Evolutionary conservation across 2,888 invertebrate genomes (phyloP).

Genomic region (Heliconius hortense): DNA sequence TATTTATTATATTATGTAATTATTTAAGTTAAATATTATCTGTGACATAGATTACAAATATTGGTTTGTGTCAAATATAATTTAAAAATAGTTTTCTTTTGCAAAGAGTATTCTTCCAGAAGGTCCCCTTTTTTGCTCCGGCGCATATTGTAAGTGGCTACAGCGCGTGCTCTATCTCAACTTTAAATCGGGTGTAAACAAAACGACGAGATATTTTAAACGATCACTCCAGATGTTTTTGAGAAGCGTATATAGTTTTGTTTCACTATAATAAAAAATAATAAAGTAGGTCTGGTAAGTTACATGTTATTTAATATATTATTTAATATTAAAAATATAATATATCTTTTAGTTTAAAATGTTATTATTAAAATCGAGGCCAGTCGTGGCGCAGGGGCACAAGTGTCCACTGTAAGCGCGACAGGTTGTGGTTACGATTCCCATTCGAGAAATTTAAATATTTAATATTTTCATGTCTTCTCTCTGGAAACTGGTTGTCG

Average conservation of each 20-base stretch:
- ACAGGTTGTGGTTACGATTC: no score
- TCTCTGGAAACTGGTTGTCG: no score
- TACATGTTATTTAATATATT: not conserved
- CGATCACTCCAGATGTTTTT: slow-evolving; percentile 32
- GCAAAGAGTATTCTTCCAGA: slow-evolving; percentile 57
- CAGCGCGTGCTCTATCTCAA: slow-evolving; percentile 69
- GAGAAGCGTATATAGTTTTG: slow-evolving; percentile 33
- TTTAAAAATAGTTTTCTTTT: slow-evolving; percentile 40
- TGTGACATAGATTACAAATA: not conserved
- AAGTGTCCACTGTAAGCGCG: no score
- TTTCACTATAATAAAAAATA: not conserved
- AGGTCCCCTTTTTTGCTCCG: slow-evolving; percentile 56
- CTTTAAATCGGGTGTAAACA: slow-evolving; percentile 60
- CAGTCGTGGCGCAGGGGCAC: no score
- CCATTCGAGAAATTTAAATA: no score
- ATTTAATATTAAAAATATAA: not conserved
- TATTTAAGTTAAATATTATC: not conserved
- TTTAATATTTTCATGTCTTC: no score
- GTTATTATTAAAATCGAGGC: not conserved
- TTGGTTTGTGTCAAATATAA: not conserved
- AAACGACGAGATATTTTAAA: slow-evolving; percentile 49
- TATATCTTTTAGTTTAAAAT: not conserved
- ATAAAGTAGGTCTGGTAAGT: not conserved
- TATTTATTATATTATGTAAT: not conserved
- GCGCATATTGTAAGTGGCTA: slow-evolving; percentile 62